Percentiles rank a stretch among this genome's conserved stretches.
Evolutionary conservation across 2,797 vertebrate species (phyloP).

Genomic region (Lepilemur septentrionalis): DNA sequence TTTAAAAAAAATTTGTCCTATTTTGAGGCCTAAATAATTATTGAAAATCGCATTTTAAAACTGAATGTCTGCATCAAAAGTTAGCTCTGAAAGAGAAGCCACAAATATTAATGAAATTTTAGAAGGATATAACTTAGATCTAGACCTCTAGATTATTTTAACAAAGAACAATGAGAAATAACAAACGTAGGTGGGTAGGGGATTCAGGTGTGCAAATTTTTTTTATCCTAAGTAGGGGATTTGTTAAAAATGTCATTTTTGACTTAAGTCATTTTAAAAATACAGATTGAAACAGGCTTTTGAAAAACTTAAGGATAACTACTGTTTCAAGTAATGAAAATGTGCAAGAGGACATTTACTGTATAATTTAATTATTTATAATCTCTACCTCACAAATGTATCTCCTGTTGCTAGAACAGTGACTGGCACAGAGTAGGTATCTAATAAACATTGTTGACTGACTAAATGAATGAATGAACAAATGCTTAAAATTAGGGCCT

Average conservation of each 20-base stretch:
- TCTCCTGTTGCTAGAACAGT: not conserved
- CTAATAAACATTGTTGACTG: not conserved
- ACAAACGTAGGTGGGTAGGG: not conserved
- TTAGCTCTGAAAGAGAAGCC: not conserved
- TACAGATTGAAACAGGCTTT: not conserved
- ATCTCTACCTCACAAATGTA: not conserved
- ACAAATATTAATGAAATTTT: not conserved
- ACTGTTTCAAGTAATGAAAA: not conserved
- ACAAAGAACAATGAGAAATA: not conserved
- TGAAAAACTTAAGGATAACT: not conserved
- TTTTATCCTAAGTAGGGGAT: not conserved
- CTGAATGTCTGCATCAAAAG: not conserved
- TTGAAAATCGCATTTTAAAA: conserved; percentile 21
- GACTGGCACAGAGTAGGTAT: not conserved
- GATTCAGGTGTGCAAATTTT: not conserved
- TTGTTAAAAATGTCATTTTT: not conserved
- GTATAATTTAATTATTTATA: not conserved
- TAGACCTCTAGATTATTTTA: not conserved
- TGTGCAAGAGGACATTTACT: not conserved
- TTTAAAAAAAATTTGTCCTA: not conserved
- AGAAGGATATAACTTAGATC: not conserved
- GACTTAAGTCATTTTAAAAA: not conserved
- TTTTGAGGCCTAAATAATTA: not conserved
- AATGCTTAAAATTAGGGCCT: not conserved
- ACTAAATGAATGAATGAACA: not conserved